Evolutionary conservation across 2,888 invertebrate genomes (phyloP).

Genomic region (Lasioglossum leucozonium): DNA sequence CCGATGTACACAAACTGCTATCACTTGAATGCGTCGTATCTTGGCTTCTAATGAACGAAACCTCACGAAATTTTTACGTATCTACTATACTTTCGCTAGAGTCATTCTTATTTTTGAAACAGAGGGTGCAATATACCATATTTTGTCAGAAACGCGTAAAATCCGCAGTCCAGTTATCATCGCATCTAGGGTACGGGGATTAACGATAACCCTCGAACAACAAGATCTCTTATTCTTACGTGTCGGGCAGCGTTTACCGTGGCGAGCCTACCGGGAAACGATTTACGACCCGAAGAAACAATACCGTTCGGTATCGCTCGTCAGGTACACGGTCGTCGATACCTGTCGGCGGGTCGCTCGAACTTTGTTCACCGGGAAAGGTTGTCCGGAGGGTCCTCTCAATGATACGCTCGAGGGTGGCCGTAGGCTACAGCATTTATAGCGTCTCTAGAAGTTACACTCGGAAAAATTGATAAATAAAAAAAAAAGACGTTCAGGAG

Average conservation of each 20-base stretch:
- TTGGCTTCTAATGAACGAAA: too few relatives aligned
- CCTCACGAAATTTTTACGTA: too few relatives aligned
- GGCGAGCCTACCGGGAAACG: not conserved
- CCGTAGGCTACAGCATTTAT: not conserved
- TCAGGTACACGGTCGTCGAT: slow-evolving; percentile 7
- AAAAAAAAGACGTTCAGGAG: too few relatives aligned
- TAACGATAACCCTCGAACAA: not conserved
- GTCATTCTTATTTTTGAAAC: too few relatives aligned
- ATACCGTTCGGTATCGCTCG: not conserved
- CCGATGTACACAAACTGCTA: too few relatives aligned
- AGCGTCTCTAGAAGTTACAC: not conserved
- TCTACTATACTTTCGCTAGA: too few relatives aligned
- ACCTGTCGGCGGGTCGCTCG: not conserved
- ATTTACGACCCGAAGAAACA: slow-evolving; percentile 8
- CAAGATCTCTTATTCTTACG: slow-evolving; percentile 1
- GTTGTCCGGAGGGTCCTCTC: not conserved
- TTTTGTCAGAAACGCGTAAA: too few relatives aligned
- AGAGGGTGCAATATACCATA: too few relatives aligned
- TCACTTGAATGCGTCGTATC: too few relatives aligned
- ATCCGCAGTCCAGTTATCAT: too few relatives aligned
- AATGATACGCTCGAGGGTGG: not conserved
- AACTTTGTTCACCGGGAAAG: not conserved
- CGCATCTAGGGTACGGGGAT: not conserved
- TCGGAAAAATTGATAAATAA: too few relatives aligned
- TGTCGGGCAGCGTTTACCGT: not conserved